A percentile compares a stretch with the other conserved stretches of the same genome.
Evolutionary conservation across 2,797 vertebrate species (phyloP).

Genomic region (Manis javanica): DNA sequence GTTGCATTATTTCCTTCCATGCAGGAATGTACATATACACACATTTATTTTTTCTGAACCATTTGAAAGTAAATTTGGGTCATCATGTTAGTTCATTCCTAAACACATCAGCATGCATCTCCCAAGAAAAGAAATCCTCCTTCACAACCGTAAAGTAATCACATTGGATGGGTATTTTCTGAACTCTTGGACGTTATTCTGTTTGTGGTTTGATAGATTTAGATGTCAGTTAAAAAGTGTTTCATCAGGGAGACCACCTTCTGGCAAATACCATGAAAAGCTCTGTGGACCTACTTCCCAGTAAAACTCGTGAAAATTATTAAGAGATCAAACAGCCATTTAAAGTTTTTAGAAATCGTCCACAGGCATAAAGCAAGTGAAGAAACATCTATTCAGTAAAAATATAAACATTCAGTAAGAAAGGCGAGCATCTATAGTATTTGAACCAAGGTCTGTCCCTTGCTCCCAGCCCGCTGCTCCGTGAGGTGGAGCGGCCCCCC

Average conservation of each 20-base stretch:
- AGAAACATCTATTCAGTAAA: too few relatives aligned
- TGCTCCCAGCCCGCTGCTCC: too few relatives aligned
- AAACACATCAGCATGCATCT: too few relatives aligned
- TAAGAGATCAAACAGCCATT: not conserved
- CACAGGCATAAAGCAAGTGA: not conserved
- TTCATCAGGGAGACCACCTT: not conserved
- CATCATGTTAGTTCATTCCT: too few relatives aligned
- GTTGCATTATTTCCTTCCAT: not conserved
- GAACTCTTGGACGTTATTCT: too few relatives aligned
- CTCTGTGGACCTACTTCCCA: not conserved
- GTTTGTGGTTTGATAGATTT: not conserved
- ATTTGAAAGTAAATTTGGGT: not conserved
- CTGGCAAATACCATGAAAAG: not conserved
- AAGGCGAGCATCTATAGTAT: too few relatives aligned
- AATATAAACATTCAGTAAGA: too few relatives aligned
- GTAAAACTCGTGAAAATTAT: not conserved
- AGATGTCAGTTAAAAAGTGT: not conserved
- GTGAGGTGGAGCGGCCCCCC: too few relatives aligned
- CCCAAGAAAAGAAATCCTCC: too few relatives aligned
- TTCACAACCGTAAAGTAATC: too few relatives aligned
- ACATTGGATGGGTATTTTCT: too few relatives aligned
- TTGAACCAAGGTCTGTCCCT: too few relatives aligned
- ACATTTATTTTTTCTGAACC: not conserved
- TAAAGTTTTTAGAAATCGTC: not conserved
- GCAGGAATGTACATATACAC: not conserved